These are phyloP conservation scores for Nematopogon swammerdamellus DNA, from an alignment of 2,888 invertebrate genomes.

Conservation along the genomic window DNA sequence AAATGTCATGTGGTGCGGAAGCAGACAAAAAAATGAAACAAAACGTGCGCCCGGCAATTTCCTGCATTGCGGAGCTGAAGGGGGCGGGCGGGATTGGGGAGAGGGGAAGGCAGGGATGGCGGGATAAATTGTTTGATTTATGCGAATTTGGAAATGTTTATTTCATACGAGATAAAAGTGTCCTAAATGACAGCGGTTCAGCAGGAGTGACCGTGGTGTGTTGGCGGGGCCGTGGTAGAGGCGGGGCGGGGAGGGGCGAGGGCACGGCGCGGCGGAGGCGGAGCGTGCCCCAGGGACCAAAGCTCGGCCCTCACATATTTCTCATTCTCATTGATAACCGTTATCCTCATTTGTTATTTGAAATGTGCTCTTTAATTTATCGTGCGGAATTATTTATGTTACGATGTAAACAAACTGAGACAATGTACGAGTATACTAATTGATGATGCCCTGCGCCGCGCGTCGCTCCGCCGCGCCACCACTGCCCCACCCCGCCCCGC, in stretches of 20 bases:
- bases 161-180: not conserved
- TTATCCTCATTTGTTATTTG: not conserved
- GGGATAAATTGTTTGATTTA: not conserved
- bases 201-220: not conserved
- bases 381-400: not conserved
- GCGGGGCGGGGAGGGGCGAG: no score
- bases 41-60: not conserved
- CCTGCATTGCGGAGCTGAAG: not conserved
- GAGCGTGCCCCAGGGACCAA: not conserved
- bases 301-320: not conserved
- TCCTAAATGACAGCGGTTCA: not conserved
- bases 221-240: not conserved
- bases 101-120: not conserved
- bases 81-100: no score
- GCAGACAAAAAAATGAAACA: not conserved
- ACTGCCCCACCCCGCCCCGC: no score
- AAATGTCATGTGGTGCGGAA: not conserved
- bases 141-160: not conserved
- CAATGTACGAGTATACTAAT: no score
- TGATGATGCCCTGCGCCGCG: no score
- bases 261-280: not conserved
- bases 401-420: no score
- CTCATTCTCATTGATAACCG: not conserved
- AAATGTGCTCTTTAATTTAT: not conserved
- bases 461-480: no score